Conservation (phyloP, 2,797 vertebrate species). For the Dicrostonyx torquatus region DNA sequence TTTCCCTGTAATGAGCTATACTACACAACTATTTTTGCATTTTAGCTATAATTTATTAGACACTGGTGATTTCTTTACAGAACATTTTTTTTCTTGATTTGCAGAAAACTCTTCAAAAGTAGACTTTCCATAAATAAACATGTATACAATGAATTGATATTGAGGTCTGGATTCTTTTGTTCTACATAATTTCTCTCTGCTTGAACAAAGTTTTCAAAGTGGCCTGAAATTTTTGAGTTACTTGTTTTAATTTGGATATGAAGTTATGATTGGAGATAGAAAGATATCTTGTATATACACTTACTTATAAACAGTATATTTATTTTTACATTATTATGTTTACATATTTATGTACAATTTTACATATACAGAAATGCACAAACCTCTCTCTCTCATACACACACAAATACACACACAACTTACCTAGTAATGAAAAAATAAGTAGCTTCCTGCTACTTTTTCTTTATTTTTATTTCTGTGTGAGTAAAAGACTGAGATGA, state of each 20-base stretch:
- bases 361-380: neutral
- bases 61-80: slow-evolving; percentile 70
- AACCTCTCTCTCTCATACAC: neutral
- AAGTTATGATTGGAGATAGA: neutral
- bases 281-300: neutral
- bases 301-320: neutral
- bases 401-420: neutral
- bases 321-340: neutral
- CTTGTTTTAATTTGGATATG: neutral
- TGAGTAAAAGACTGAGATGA: neutral
- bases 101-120: slow-evolving; percentile 65
- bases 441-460: neutral
- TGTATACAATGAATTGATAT: slow-evolving; percentile 64
- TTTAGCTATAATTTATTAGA: slow-evolving; percentile 68
- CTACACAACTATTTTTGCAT: slow-evolving; percentile 6
- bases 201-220: slow-evolving; percentile 59
- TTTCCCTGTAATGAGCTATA: slow-evolving; percentile 15
- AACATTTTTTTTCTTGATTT: slow-evolving; percentile 68
- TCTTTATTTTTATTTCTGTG: neutral
- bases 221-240: neutral
- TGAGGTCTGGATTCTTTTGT: slow-evolving; percentile 44
- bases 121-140: slow-evolving; percentile 66
- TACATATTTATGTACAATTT: neutral
- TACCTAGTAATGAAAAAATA: neutral
- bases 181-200: slow-evolving; percentile 67